These are phyloP conservation scores for Brachyopa scutellaris DNA, from an alignment of 2,888 invertebrate species.

Conservation along the genomic window DNA sequence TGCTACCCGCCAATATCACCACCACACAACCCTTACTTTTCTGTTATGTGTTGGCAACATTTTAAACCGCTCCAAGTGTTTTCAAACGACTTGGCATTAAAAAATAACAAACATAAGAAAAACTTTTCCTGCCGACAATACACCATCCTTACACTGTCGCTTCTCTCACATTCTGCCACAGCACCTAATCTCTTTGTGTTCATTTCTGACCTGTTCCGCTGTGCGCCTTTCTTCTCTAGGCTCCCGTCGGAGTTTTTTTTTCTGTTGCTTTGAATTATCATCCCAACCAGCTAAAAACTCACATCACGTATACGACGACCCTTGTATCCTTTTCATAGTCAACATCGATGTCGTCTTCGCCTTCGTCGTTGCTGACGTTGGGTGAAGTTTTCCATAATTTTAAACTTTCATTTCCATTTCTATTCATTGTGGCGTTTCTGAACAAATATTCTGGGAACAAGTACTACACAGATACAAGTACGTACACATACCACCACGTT, in stretches of 20 bases:
- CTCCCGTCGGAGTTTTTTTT: neutral
- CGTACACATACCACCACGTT: neutral
- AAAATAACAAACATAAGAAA: constrained; percentile 53
- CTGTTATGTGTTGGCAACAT: too few species aligned
- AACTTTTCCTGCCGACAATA: constrained; percentile 53
- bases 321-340: constrained; percentile 50
- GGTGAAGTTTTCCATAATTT: constrained; percentile 56
- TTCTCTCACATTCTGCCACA: constrained; percentile 6
- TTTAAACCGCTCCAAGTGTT: constrained; percentile 51
- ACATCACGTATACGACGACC: neutral
- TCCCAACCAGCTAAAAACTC: constrained; percentile 1
- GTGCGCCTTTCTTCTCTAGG: constrained; percentile 26
- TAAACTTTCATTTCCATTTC: constrained; percentile 61
- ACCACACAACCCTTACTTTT: too few species aligned
- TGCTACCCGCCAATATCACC: too few species aligned
- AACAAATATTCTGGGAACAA: constrained; percentile 10
- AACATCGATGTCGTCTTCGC: constrained; percentile 40
- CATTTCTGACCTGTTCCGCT: constrained; percentile 40
- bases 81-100: constrained; percentile 57
- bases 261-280: constrained; percentile 5
- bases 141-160: neutral
- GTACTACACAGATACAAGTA: neutral
- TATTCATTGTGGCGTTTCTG: constrained; percentile 22
- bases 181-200: constrained; percentile 50
- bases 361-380: constrained; percentile 28